Evolutionary conservation across 2,113 vertebrate genomes (phyloP).

Genomic region (Periophthalmodon schlosseri): DNA sequence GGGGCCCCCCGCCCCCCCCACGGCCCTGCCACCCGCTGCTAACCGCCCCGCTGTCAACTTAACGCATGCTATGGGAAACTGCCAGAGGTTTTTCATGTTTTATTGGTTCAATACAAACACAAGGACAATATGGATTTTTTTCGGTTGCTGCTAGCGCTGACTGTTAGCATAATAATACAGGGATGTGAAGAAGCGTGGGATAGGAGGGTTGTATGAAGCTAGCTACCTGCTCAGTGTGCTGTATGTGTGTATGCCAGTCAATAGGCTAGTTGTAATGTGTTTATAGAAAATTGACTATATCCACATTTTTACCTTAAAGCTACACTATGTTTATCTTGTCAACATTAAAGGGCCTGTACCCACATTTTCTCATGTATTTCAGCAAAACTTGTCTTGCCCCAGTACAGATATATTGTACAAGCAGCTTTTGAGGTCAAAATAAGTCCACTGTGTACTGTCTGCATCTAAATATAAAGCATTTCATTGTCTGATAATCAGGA

Average conservation of each 20-base stretch:
- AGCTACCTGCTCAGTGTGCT: background rate
- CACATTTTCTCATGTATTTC: too few relatives aligned
- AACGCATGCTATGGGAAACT: conserved; percentile 65
- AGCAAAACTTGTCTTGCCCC: too few relatives aligned
- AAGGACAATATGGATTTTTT: background rate
- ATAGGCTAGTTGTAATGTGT: background rate
- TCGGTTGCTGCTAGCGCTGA: background rate
- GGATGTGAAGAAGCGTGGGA: background rate
- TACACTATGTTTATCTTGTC: too few relatives aligned
- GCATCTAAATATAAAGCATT: too few relatives aligned
- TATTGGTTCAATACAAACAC: background rate
- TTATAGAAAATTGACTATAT: too few relatives aligned
- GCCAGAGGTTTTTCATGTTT: background rate
- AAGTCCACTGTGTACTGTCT: too few relatives aligned
- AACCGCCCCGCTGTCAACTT: conserved; percentile 79
- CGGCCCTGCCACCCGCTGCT: conserved; percentile 86
- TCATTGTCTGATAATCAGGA: too few relatives aligned
- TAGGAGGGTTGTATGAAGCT: background rate
- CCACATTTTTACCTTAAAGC: too few relatives aligned
- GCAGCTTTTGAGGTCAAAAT: too few relatives aligned
- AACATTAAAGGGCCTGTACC: too few relatives aligned
- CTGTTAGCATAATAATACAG: background rate
- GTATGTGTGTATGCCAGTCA: too few relatives aligned
- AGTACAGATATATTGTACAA: too few relatives aligned
- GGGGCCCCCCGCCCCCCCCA: conserved; percentile 53